A percentile compares a stretch with the other conserved stretches of the same genome.
phyloP scores from a whole-genome alignment of 1,140 invertebrate genomes.

The Mizuhopecten yessoensis region DNA sequence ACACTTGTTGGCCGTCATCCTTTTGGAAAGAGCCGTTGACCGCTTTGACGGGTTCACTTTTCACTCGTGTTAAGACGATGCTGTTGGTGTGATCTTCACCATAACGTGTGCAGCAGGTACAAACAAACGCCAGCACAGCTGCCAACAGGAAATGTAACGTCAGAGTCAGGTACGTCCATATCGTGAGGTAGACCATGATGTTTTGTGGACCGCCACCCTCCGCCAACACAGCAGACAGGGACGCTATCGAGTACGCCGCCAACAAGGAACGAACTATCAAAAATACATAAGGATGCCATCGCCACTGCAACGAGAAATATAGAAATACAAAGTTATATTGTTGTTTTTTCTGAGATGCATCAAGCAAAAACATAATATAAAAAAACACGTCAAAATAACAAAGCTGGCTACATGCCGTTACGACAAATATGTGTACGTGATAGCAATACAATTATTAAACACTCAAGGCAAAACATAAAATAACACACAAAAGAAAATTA shows the following conservation, averaged over 20 bases:
- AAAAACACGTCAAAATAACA: too few relatives aligned
- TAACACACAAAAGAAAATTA: too few relatives aligned
- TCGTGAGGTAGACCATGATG: conserved; percentile 69
- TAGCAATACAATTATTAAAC: too few relatives aligned
- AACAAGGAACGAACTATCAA: conserved; percentile 58
- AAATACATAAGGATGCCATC: conserved; percentile 62
- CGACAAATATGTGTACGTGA: neutral
- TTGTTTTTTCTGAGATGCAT: too few relatives aligned
- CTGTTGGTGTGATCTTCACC: neutral
- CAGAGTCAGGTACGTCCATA: conserved; percentile 72
- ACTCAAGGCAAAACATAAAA: too few relatives aligned
- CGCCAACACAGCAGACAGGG: conserved; percentile 47
- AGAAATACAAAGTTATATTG: too few relatives aligned
- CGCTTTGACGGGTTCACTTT: neutral
- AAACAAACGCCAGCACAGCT: conserved; percentile 49
- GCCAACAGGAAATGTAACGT: conserved; percentile 65
- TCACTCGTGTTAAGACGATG: neutral
- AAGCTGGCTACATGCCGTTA: too few relatives aligned
- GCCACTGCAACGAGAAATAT: conserved; percentile 68
- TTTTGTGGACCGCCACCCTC: neutral
- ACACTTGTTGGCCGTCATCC: neutral
- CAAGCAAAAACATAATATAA: too few relatives aligned
- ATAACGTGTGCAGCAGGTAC: conserved; percentile 29
- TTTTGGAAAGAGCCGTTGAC: neutral
- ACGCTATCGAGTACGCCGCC: conserved; percentile 55